Conservation (phyloP, 2,888 invertebrate species). For the Emmelina monodactyla region DNA sequence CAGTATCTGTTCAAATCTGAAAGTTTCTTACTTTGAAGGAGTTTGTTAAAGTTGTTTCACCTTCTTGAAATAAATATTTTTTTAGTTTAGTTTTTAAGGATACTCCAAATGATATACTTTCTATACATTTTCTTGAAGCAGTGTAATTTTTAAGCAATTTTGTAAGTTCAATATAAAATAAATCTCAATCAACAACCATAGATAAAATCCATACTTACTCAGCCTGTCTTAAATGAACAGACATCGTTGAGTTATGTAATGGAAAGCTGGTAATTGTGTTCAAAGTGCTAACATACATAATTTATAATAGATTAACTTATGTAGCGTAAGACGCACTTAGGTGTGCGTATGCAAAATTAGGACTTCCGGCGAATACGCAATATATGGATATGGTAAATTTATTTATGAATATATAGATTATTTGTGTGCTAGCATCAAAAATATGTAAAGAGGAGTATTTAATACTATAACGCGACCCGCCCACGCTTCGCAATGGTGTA, state of each 20-base stretch:
- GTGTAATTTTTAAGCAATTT: no score
- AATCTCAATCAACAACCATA: not conserved
- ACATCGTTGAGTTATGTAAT: slow-evolving; percentile 62
- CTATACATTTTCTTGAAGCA: not conserved
- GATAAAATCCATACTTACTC: slow-evolving; percentile 23
- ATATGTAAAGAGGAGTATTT: no score
- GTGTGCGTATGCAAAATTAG: not conserved
- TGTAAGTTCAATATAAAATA: not conserved
- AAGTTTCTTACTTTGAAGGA: no score
- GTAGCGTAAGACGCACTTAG: slow-evolving; percentile 26
- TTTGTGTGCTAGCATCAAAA: no score
- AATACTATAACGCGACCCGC: no score
- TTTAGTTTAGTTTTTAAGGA: not conserved
- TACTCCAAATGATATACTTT: not conserved
- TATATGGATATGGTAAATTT: no score
- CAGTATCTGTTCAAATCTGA: no score
- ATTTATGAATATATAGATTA: no score
- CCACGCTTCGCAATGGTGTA: no score
- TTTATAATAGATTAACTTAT: slow-evolving; percentile 48
- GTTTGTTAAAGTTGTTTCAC: not conserved
- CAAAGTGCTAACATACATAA: slow-evolving; percentile 61
- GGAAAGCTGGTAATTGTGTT: slow-evolving; percentile 61
- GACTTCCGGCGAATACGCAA: not conserved
- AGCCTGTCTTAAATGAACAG: slow-evolving; percentile 34
- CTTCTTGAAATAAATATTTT: not conserved